Conservation (phyloP, 2,113 vertebrate species). For the Gavia stellata region DNA sequence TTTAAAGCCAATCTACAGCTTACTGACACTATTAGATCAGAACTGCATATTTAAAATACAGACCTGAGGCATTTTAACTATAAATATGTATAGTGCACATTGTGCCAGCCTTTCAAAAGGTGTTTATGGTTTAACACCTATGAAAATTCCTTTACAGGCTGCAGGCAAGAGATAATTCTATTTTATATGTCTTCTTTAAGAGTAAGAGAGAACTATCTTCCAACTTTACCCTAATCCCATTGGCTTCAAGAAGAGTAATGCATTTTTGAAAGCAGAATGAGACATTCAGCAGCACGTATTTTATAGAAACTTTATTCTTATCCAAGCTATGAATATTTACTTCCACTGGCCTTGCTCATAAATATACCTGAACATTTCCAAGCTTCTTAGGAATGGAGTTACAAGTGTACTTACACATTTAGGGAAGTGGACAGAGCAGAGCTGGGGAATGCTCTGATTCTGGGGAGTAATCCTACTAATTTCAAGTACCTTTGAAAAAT, state of each 20-base stretch:
- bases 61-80: not conserved
- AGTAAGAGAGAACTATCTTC: not conserved
- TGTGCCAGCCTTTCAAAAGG: not conserved
- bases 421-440: not conserved
- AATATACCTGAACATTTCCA: not conserved
- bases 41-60: not conserved
- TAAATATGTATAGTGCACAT: not conserved
- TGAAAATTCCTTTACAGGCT: not conserved
- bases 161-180: not conserved
- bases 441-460: not conserved
- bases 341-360: not conserved
- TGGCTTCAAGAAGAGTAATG: not conserved
- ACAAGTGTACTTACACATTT: not conserved
- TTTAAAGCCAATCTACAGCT: not conserved
- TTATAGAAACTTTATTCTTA: not conserved
- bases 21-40: not conserved
- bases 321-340: not conserved
- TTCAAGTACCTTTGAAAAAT: not conserved
- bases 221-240: not conserved
- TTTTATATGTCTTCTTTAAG: not conserved
- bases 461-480: not conserved
- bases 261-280: not conserved
- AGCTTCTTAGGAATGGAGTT: not conserved
- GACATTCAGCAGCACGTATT: not conserved
- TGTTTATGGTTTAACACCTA: not conserved